A percentile compares a stretch with the other conserved stretches of the same genome.
These are phyloP conservation scores for Nasonia longicornis DNA, from an alignment of 1,140 invertebrate genomes.

Conservation along the genomic window DNA sequence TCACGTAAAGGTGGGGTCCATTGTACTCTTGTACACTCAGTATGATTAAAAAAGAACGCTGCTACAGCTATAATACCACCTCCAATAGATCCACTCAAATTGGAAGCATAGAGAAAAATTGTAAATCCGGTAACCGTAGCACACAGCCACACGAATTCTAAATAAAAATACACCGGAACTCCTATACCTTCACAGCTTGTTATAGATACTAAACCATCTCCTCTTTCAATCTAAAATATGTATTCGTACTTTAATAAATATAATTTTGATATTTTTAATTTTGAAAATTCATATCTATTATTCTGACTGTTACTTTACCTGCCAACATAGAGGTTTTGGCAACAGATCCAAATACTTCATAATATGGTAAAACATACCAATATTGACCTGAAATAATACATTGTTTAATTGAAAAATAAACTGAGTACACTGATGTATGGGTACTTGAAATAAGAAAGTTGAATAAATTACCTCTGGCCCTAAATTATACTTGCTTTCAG, in stretches of 20 bases:
- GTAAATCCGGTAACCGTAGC: conserved; percentile 75
- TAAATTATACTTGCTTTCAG: conserved; percentile 84
- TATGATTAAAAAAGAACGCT: conserved; percentile 85
- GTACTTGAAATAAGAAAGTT: background rate
- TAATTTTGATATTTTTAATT: conserved; percentile 18
- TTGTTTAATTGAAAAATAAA: background rate
- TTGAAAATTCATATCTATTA: background rate
- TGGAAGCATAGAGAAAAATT: conserved; percentile 75
- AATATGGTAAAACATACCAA: conserved; percentile 72
- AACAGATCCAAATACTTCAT: conserved; percentile 66
- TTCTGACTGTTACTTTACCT: conserved; percentile 51
- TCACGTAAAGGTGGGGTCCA: conserved; percentile 89
- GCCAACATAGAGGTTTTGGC: conserved; percentile 61
- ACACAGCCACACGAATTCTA: conserved; percentile 76
- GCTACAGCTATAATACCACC: conserved; percentile 78
- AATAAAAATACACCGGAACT: conserved; percentile 82
- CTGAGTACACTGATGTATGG: background rate
- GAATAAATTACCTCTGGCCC: conserved; percentile 80
- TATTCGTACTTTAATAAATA: background rate
- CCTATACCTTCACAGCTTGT: conserved; percentile 84
- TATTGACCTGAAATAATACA: conserved; percentile 68
- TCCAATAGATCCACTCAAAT: conserved; percentile 75
- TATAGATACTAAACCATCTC: conserved; percentile 73
- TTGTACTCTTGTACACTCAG: conserved; percentile 82
- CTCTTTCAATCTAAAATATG: conserved; percentile 72